Conservation (phyloP, 2,888 invertebrate genomes). For the Drosophila bunnanda region DNA sequence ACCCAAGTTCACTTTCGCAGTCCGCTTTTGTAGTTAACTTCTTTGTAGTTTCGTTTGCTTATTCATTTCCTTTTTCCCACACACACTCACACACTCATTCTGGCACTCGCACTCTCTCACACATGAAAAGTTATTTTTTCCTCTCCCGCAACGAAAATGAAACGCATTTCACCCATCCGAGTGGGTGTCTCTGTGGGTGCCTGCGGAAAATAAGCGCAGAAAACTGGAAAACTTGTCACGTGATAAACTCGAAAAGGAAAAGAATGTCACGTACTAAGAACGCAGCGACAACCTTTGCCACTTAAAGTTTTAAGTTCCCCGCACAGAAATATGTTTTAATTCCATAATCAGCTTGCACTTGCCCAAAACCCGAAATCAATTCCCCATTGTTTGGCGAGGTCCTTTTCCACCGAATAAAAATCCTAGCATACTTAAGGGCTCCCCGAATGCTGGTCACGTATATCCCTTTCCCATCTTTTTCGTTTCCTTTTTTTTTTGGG, state of each 20-base stretch:
- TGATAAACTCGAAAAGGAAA: slow-evolving; percentile 66
- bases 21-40: slow-evolving; percentile 71
- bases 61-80: slow-evolving; percentile 54
- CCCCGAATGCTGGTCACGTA: slow-evolving; percentile 78
- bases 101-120: no score
- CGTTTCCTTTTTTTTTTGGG: background rate
- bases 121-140: slow-evolving; percentile 48
- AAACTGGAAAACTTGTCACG: slow-evolving; percentile 61
- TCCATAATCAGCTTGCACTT: slow-evolving; percentile 72
- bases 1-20: slow-evolving; percentile 69
- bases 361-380: slow-evolving; percentile 65
- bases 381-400: slow-evolving; percentile 60
- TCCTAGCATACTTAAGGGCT: slow-evolving; percentile 61
- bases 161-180: slow-evolving; percentile 39
- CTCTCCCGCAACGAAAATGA: slow-evolving; percentile 50
- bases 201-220: slow-evolving; percentile 32
- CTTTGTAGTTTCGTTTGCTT: slow-evolving; percentile 73
- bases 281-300: slow-evolving; percentile 70
- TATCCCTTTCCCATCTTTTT: background rate
- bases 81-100: no score
- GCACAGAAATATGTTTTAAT: slow-evolving; percentile 72
- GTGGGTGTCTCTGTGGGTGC: slow-evolving; percentile 15
- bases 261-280: slow-evolving; percentile 65
- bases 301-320: slow-evolving; percentile 71
- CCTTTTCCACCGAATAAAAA: slow-evolving; percentile 28